Evolutionary conservation across 2,888 invertebrate genomes (phyloP).

Genomic region (Ornithoptera priamus): DNA sequence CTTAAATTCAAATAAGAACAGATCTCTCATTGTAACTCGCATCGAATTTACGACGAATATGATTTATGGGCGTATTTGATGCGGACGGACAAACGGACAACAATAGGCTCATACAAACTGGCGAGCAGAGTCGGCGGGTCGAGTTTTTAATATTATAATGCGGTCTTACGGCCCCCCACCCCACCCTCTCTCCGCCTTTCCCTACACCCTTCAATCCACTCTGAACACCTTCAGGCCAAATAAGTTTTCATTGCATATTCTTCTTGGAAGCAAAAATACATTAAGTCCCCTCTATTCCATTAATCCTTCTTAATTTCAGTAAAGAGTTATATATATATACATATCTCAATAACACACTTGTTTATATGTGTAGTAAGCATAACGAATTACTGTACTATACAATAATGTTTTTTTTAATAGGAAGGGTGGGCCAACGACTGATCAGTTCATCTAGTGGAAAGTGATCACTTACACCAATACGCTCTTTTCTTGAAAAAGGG

Average conservation of each 20-base stretch:
- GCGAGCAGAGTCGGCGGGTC: constrained; percentile 53
- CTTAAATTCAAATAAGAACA: constrained; percentile 70
- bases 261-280: constrained; percentile 52
- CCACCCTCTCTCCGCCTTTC: constrained; percentile 37
- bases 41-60: constrained; percentile 77
- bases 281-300: not conserved
- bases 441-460: no score
- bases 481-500: no score
- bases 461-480: no score
- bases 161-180: constrained; percentile 56
- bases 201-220: not conserved
- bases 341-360: no score
- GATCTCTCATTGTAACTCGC: constrained; percentile 72
- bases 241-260: constrained; percentile 60
- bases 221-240: constrained; percentile 39
- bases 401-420: no score
- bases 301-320: no score
- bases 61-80: constrained; percentile 76
- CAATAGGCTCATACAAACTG: constrained; percentile 68
- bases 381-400: no score
- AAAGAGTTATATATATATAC: no score
- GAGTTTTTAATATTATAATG: constrained; percentile 72
- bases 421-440: no score
- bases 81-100: constrained; percentile 73
- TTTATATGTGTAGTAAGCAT: no score